Evolutionary conservation across 1,140 invertebrate species (phyloP), one percentile per base, ranked within the genome.

Genomic region (Bombus turneri): DNA sequence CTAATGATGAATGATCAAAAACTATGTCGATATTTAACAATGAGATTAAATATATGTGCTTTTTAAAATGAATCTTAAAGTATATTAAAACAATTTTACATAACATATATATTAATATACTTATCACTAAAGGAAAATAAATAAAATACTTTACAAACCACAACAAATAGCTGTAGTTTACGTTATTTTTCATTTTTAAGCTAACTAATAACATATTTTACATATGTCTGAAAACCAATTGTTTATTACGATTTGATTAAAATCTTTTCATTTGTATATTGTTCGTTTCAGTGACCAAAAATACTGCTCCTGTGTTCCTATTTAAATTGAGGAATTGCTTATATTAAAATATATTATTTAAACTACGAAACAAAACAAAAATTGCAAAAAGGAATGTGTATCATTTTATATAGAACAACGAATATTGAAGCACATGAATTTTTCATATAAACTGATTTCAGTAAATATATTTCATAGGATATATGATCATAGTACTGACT

Each of bases 91-190:
- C 74, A 81, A 62, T 64, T 75, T 76, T 78, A 31, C 64, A 68
- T 47, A 74, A 85, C 62, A 73, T 73, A 82, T 87, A 85, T 90
- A 90, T 90, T 89, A 89, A 90, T 86, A 75, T 86, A 86, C 68
- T 78, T 86, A 83, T 15, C 41, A 57, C 41, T 85, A 83, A 41
- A 62, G 28, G 37, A 64, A 83, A 90, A 90, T 89, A 90, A 90
- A 90, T 89, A 90, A 90, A 87, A 81, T 83, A 87, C 80, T 82
- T 74, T 90, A 85, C 59, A 85, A 81, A 80, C 12, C 53, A 78
- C 69, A 77, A 68, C 10, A 80, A 53, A 69, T 78, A 73, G 18
- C 57, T 25, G 66, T 76, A 69, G 37, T 79, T 72, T 34, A 79
- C 62, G 71, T 84, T 43, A 81, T 57, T 79, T 71, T 53, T 57